phyloP scores from a whole-genome alignment of 2,888 invertebrate genomes.

The Uropetala carovei region DNA sequence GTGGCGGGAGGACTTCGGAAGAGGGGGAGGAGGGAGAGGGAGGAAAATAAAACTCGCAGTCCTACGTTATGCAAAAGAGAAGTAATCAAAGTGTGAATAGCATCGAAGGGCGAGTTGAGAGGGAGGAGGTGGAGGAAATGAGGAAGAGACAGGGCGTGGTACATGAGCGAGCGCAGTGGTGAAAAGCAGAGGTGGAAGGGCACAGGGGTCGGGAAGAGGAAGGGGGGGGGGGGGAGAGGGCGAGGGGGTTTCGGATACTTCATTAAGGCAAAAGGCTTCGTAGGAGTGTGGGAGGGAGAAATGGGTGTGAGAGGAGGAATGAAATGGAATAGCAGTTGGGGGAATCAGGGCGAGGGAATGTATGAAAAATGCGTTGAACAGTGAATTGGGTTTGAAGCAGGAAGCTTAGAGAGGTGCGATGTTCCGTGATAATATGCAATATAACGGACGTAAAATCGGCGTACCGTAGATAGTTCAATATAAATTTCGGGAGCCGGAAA shows the following conservation, averaged over 20 bases:
- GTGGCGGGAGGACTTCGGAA: neutral
- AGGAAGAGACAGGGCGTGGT: no score
- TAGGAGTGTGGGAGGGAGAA: neutral
- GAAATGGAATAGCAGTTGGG: slow-evolving; percentile 14
- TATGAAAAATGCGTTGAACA: neutral
- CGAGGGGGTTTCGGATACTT: slow-evolving; percentile 8
- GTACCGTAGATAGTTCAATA: no score
- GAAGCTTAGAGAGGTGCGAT: neutral
- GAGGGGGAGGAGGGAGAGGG: neutral
- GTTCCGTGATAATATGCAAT: neutral
- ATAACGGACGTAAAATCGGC: no score
- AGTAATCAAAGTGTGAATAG: slow-evolving; percentile 30
- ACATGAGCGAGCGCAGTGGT: neutral
- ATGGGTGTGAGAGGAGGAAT: neutral
- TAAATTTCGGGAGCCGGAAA: no score
- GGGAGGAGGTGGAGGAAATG: neutral
- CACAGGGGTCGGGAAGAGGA: neutral
- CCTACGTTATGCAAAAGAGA: slow-evolving; percentile 1
- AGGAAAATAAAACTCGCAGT: slow-evolving; percentile 36
- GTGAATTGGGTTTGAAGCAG: neutral
- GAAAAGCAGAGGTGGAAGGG: neutral
- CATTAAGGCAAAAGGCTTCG: slow-evolving; percentile 20
- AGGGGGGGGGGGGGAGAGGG: neutral
- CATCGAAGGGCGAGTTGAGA: neutral
- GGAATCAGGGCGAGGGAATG: slow-evolving; percentile 37